A percentile compares a stretch with the other conserved stretches of the same genome.
phyloP scores from a whole-genome alignment of 2,113 vertebrate species.

The Melospiza georgiana region DNA sequence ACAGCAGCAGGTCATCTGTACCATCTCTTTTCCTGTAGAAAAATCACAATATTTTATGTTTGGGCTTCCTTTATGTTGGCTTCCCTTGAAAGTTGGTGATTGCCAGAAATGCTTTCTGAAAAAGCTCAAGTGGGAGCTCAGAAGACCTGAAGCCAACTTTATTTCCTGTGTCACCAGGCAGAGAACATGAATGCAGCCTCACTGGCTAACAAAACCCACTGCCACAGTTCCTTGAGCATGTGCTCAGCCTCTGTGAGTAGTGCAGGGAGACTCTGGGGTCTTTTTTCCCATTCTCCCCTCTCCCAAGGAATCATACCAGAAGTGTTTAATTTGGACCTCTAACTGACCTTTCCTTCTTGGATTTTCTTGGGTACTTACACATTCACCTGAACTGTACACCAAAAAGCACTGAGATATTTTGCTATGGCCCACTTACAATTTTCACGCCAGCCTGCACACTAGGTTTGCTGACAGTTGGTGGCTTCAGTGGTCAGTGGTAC shows the following conservation, averaged over 20 bases:
- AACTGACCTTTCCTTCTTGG: neutral
- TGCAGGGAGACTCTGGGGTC: accelerated
- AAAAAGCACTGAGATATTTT: neutral
- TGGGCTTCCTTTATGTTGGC: neutral
- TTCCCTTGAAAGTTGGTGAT: neutral
- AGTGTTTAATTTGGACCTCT: neutral
- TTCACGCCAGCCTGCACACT: neutral
- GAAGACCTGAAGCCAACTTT: neutral
- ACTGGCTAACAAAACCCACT: neutral
- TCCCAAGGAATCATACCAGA: neutral
- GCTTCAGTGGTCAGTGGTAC: neutral
- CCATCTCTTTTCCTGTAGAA: neutral
- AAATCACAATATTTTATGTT: neutral
- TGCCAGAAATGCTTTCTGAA: neutral
- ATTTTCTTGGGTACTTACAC: neutral
- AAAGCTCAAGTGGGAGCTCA: neutral
- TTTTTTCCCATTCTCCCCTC: neutral
- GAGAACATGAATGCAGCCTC: neutral
- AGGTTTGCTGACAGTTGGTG: neutral
- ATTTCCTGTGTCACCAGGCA: neutral
- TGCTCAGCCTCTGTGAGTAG: neutral
- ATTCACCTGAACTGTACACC: neutral
- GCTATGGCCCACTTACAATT: neutral
- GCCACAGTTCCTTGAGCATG: neutral
- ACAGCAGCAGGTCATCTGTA: neutral